These are phyloP conservation scores for Chloroceryle amazona DNA, from an alignment of 2,797 vertebrate species.

Conservation along the genomic window DNA sequence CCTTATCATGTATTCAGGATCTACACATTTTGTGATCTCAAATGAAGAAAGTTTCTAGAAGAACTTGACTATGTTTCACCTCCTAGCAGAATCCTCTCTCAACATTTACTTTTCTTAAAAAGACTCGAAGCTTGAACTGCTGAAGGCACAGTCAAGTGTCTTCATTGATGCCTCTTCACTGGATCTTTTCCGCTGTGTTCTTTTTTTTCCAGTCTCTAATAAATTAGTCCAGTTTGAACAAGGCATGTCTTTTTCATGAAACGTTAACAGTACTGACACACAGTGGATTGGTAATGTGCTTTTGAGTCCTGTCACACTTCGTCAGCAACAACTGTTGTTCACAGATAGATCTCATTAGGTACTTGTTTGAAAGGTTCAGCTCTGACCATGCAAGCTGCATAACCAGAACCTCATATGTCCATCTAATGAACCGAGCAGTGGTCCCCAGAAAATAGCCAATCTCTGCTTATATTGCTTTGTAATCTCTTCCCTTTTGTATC, in stretches of 20 bases:
- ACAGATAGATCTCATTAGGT: neutral
- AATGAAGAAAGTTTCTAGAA: neutral
- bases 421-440: neutral
- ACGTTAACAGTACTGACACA: neutral
- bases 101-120: neutral
- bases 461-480: neutral
- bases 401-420: neutral
- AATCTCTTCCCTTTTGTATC: neutral
- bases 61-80: rapidly evolving
- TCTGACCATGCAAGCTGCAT: neutral
- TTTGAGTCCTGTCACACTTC: neutral
- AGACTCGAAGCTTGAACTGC: neutral
- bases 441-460: neutral
- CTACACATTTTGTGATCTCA: neutral
- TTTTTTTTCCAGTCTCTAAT: neutral
- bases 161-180: neutral
- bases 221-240: neutral
- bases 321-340: neutral
- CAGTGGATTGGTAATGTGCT: rapidly evolving
- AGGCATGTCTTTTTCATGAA: neutral
- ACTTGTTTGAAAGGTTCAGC: neutral
- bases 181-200: neutral
- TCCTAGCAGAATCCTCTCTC: neutral
- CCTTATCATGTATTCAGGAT: neutral
- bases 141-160: neutral